phyloP scores from a whole-genome alignment of 2,888 invertebrate genomes.

The Hydrotaea cyrtoneurina region DNA sequence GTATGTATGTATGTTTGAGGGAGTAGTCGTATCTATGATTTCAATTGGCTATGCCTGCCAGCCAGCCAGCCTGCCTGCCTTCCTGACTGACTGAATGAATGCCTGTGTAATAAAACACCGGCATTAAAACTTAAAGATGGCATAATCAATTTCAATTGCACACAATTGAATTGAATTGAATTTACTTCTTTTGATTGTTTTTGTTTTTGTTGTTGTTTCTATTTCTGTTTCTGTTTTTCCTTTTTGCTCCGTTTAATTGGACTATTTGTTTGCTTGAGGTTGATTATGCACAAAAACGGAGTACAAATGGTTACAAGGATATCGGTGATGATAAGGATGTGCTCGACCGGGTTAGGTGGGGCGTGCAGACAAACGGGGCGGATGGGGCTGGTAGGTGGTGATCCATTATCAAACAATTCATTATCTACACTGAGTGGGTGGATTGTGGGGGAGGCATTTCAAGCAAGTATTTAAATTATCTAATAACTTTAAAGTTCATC shows the following conservation, averaged over 20 bases:
- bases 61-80: not conserved
- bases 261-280: slow-evolving; percentile 55
- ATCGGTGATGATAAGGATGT: not conserved
- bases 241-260: slow-evolving; percentile 55
- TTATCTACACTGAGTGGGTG: not conserved
- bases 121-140: slow-evolving; percentile 51
- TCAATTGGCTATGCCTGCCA: slow-evolving; percentile 49
- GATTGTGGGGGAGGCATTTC: not conserved
- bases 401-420: not conserved
- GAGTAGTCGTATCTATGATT: slow-evolving; percentile 61
- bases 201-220: slow-evolving; percentile 10
- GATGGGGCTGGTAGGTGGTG: not conserved
- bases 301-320: slow-evolving; percentile 39
- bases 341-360: not conserved
- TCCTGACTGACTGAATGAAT: no score
- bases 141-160: slow-evolving; percentile 67
- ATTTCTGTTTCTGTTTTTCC: not conserved
- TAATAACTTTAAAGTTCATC: slow-evolving; percentile 16
- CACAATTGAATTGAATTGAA: slow-evolving; percentile 57
- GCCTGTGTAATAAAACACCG: slow-evolving; percentile 35
- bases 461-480: not conserved
- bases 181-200: slow-evolving; percentile 39
- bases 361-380: not conserved
- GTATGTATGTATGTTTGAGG: slow-evolving; percentile 8
- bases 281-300: slow-evolving; percentile 27